Evolutionary conservation across 2,888 invertebrate genomes (phyloP).

Genomic region (Eumacrocentrus americanus): DNA sequence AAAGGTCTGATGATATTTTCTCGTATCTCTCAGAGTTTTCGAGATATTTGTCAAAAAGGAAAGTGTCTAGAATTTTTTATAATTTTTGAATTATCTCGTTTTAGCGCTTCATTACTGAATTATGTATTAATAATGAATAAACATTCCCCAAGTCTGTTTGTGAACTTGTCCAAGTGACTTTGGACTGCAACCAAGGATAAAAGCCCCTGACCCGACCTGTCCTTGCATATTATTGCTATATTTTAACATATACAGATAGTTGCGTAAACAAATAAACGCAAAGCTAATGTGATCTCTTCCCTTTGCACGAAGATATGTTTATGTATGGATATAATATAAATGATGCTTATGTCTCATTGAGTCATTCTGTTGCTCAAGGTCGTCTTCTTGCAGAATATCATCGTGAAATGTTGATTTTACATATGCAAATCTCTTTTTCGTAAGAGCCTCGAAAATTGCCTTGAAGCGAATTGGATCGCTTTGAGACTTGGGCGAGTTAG

Average conservation of each 20-base stretch:
- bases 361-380: not conserved
- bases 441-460: not conserved
- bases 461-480: slow-evolving; percentile 8
- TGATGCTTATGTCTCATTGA: too few species aligned
- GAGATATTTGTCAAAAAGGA: too few species aligned
- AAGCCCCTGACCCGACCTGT: slow-evolving; percentile 19
- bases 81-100: too few species aligned
- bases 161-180: slow-evolving; percentile 20
- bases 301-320: not conserved
- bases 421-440: slow-evolving; percentile 6
- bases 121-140: too few species aligned
- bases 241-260: not conserved
- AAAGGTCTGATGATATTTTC: too few species aligned
- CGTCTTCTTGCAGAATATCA: slow-evolving; percentile 5
- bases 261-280: not conserved
- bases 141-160: too few species aligned
- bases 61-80: too few species aligned
- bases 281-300: not conserved
- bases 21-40: too few species aligned
- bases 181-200: slow-evolving; percentile 17
- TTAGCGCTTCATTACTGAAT: too few species aligned
- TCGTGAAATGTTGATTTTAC: slow-evolving; percentile 8
- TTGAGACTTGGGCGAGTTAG: too few species aligned
- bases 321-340: too few species aligned
- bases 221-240: not conserved